A percentile compares a stretch with the other conserved stretches of the same genome.
phyloP scores from a whole-genome alignment of 30 jellyfish, hydroid and myxozoan genomes.

The Aurelia coerulea region DNA sequence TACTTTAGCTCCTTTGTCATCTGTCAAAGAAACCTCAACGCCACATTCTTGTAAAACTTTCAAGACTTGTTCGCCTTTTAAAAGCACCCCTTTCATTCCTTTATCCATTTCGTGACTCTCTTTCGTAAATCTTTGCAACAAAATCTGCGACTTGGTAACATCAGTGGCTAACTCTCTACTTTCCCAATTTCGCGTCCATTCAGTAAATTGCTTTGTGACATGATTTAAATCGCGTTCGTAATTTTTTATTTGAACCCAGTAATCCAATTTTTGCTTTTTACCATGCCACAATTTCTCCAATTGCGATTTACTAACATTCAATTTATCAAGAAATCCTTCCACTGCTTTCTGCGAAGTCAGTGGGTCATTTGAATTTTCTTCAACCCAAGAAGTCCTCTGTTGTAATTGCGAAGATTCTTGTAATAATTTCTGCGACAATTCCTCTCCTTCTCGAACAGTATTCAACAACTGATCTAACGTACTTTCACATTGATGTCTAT shows the following conservation, averaged over 20 bases:
- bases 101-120: constrained; percentile 80
- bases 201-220: constrained; percentile 37
- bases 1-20: constrained; percentile 56
- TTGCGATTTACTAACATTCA: constrained; percentile 77
- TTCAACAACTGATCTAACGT: constrained; percentile 82
- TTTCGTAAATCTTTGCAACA: constrained; percentile 76
- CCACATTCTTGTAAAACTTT: constrained; percentile 82
- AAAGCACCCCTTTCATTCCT: constrained; percentile 40
- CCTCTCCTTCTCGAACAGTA: constrained; percentile 97
- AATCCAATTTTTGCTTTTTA: constrained; percentile 81
- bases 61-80: constrained; percentile 78
- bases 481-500: constrained; percentile 87
- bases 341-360: constrained; percentile 76
- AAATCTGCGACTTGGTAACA: constrained; percentile 79
- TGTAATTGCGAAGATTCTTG: constrained; percentile 68
- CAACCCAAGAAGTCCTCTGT: constrained; percentile 40
- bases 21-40: constrained; percentile 80
- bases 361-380: constrained; percentile 28
- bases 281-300: constrained; percentile 91
- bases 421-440: constrained; percentile 73
- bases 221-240: constrained; percentile 82
- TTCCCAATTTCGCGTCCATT: constrained; percentile 84
- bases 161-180: constrained; percentile 79
- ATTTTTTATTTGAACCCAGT: constrained; percentile 93
- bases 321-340: constrained; percentile 64